Evolutionary conservation across 2,888 invertebrate species (phyloP), one percentile per base, ranked within the genome.

Genomic region (Tinea pellionella): DNA sequence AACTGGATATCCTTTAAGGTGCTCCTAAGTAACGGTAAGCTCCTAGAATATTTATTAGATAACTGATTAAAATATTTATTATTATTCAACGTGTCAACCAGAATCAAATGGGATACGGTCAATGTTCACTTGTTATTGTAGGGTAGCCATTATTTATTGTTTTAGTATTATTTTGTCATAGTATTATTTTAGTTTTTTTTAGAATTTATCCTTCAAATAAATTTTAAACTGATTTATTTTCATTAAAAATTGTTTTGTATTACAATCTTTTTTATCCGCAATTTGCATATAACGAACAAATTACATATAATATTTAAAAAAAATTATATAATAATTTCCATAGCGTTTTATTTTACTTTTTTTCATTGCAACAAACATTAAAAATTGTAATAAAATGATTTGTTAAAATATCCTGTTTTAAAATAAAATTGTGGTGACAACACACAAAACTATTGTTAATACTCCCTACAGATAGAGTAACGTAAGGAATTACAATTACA

Each of bases 41-140:
- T 58, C 61, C 63, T 64, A 62, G 66, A 66, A 66, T 68, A 67
- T 67, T 66, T 66, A 67, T 65, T 64, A 65, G 65, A 63, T 66
- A 66, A 67, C 66, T 62, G 66, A 61, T 61, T 61, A 59, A 58
- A 63, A 61, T 62, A 66, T 68, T 67, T 66, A 68, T 69, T 57
- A 57, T 57, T 57, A 57, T 57, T 57, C 57, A 57, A 29, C 29
- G 32, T 30, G 19, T 57, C 57, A 57, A 30, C 32, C 19, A 15
- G 11, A 32, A 30, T 32, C 57, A 30, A 55, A 19, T 55, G 16
- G 13, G 57, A 32, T 32, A 24, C 57, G 57, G 30, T 32, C 57
- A 57, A 30, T 13, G 32, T 32, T 32, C 57, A 32, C n/a, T 24
- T 3, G 24, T 6, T 6, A 55, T 1, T 24, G 57, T 57, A 57